These are phyloP conservation scores for Rhodeus uyekii DNA, from an alignment of 2,797 vertebrate species.

Conservation along the genomic window DNA sequence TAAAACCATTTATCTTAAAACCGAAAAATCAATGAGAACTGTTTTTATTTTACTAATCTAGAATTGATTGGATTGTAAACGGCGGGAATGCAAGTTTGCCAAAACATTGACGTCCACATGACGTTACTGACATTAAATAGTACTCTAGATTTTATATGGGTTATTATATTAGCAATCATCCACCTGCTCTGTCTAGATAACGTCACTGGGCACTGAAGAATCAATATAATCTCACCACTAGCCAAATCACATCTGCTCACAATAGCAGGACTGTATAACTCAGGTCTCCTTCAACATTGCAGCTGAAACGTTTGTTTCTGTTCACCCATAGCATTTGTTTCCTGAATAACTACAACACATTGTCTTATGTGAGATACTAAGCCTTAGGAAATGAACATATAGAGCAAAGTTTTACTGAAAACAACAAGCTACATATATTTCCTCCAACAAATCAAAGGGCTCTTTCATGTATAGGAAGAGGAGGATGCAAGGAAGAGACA, in stretches of 20 bases:
- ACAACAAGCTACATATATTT: background rate
- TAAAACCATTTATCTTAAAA: background rate
- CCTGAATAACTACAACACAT: background rate
- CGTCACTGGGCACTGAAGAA: background rate
- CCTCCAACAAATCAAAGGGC: background rate
- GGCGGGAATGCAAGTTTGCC: too few species aligned
- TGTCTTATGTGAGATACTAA: background rate
- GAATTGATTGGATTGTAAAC: background rate
- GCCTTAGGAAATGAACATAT: background rate
- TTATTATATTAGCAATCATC: background rate
- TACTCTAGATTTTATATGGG: background rate
- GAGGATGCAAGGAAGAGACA: background rate
- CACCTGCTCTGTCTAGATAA: background rate
- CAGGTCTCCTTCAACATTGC: background rate
- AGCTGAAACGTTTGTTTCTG: background rate
- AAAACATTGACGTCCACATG: background rate
- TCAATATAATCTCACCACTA: background rate
- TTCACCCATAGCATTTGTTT: background rate
- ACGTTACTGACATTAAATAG: background rate
- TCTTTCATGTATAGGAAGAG: background rate
- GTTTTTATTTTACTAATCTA: background rate
- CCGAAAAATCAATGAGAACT: background rate
- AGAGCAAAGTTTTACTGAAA: background rate
- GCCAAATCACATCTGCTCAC: slow-evolving; percentile 19
- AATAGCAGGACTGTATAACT: background rate